These are phyloP conservation scores for Chitala chitala DNA, from an alignment of 2,113 vertebrate genomes.

Conservation along the genomic window DNA sequence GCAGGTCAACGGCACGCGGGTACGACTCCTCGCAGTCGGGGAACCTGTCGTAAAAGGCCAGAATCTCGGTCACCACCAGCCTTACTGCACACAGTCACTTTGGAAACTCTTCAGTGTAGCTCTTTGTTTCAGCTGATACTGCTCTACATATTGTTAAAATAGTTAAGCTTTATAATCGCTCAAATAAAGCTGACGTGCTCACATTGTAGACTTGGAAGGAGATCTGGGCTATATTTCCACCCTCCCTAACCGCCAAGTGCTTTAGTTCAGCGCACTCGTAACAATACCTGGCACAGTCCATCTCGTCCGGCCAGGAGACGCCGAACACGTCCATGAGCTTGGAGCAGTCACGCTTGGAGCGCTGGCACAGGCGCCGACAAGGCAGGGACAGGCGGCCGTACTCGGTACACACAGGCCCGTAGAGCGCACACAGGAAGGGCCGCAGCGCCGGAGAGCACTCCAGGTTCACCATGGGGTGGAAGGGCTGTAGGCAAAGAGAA, in stretches of 20 bases:
- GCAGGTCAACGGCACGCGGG: slow-evolving; percentile 82
- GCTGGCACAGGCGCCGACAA: slow-evolving; percentile 85
- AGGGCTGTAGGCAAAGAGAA: no score
- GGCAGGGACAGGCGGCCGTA: slow-evolving; percentile 88
- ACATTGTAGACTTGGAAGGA: no score
- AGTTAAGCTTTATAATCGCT: no score
- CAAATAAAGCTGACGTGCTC: no score
- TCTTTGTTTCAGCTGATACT: no score
- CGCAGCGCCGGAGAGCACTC: slow-evolving; percentile 86
- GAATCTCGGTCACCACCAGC: not conserved
- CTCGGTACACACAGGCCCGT: slow-evolving; percentile 85
- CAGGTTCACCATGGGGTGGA: slow-evolving; percentile 96
- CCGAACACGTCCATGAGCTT: slow-evolving; percentile 98
- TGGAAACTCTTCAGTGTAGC: no score
- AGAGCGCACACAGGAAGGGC: slow-evolving; percentile 88
- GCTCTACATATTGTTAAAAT: no score
- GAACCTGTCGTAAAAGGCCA: slow-evolving; percentile 61
- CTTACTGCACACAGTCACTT: no score
- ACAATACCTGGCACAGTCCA: slow-evolving; percentile 87
- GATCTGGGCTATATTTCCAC: no score
- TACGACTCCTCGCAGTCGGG: slow-evolving; percentile 90
- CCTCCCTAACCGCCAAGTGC: no score
- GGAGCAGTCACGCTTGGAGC: slow-evolving; percentile 82
- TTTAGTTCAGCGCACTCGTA: no score
- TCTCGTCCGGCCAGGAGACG: slow-evolving; percentile 91